These are phyloP conservation scores for Nineta flava DNA, from an alignment of 2,888 invertebrate species.

Conservation along the genomic window DNA sequence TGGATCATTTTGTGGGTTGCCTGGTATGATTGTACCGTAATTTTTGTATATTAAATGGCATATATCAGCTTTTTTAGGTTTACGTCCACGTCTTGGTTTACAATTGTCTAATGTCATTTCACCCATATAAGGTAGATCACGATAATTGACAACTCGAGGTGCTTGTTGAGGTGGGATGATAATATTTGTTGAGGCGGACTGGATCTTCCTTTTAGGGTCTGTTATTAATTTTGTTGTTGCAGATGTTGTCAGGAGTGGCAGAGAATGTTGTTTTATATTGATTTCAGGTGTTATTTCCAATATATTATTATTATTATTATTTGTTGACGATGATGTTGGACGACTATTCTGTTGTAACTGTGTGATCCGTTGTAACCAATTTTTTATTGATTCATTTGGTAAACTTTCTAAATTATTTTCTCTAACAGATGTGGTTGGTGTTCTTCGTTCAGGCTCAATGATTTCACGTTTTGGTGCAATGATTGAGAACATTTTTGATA, in stretches of 20 bases:
- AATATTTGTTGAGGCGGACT: slow-evolving; percentile 17
- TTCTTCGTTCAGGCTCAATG: slow-evolving; percentile 64
- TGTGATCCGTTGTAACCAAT: slow-evolving; percentile 60
- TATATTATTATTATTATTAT: slow-evolving; percentile 12
- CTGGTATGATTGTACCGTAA: slow-evolving; percentile 73
- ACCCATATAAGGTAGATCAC: slow-evolving; percentile 82
- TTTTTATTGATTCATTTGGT: slow-evolving; percentile 48
- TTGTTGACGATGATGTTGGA: slow-evolving; percentile 19
- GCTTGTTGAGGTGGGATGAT: slow-evolving; percentile 18
- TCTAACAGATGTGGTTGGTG: slow-evolving; percentile 66
- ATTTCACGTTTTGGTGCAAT: slow-evolving; percentile 37
- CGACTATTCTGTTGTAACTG: slow-evolving; percentile 46
- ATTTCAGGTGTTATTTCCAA: slow-evolving; percentile 7
- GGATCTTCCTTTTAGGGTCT: slow-evolving; percentile 16
- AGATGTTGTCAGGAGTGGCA: slow-evolving; percentile 7
- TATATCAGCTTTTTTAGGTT: slow-evolving; percentile 85
- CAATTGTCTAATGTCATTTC: slow-evolving; percentile 81
- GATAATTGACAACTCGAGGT: slow-evolving; percentile 47
- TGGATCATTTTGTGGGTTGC: slow-evolving; percentile 38
- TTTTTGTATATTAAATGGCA: slow-evolving; percentile 84
- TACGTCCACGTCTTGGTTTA: slow-evolving; percentile 70
- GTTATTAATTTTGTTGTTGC: no score
- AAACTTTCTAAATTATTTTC: slow-evolving; percentile 10
- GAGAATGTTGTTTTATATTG: slow-evolving; percentile 1
- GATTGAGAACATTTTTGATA: slow-evolving; percentile 14